Evolutionary conservation across 2,888 invertebrate species (phyloP).

Genomic region (Endotricha flammealis): DNA sequence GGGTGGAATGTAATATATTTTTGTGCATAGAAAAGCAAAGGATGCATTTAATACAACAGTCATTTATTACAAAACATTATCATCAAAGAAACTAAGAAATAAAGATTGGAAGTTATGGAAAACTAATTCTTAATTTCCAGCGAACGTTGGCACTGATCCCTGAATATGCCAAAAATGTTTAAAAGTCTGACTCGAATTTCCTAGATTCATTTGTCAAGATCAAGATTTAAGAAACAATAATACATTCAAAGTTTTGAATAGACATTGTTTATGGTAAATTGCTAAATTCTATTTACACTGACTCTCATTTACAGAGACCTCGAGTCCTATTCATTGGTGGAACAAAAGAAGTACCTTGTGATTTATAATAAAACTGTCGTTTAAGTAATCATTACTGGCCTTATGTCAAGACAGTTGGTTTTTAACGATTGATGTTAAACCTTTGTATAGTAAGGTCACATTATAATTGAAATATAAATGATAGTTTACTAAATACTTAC

Average conservation of each 20-base stretch:
- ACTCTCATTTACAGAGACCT: conserved; percentile 14
- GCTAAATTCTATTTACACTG: conserved; percentile 13
- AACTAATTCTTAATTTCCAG: conserved; percentile 8
- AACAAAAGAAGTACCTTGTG: conserved; percentile 25
- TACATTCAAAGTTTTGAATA: conserved; percentile 20
- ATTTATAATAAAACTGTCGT: conserved; percentile 26
- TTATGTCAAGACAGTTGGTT: conserved; percentile 24
- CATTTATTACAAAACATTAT: neutral
- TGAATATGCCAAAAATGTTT: conserved; percentile 39
- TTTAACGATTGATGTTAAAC: no score
- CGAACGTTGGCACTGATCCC: conserved; percentile 41
- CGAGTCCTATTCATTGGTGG: conserved; percentile 22
- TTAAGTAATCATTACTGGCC: conserved; percentile 19
- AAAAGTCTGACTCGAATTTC: conserved; percentile 45
- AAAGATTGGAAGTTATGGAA: neutral
- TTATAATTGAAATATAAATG: no score
- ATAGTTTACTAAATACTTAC: neutral
- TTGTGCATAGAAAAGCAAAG: conserved; percentile 8
- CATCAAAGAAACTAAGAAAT: conserved; percentile 3
- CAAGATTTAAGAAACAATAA: conserved; percentile 33
- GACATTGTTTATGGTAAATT: conserved; percentile 12
- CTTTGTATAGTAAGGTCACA: no score
- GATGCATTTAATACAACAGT: neutral
- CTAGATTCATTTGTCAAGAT: conserved; percentile 44
- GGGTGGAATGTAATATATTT: conserved; percentile 22